Conservation (phyloP, 2,888 invertebrate genomes). For the Zhengitettix transpicula region DNA sequence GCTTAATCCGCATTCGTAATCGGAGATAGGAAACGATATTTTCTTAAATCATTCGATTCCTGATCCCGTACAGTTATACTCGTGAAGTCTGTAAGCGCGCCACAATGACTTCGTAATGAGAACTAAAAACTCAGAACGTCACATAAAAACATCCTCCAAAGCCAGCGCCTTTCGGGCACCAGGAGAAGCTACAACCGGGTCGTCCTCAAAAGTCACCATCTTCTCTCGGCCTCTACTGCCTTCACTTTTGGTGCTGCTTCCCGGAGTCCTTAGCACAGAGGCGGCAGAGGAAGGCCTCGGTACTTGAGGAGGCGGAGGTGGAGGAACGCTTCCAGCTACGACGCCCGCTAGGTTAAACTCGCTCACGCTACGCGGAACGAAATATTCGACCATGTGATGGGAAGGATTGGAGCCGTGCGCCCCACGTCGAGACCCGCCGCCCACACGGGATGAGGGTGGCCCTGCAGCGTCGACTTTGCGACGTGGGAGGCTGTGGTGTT, state of each 20-base stretch:
- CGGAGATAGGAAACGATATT: too few species aligned
- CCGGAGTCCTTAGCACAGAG: slow-evolving; percentile 21
- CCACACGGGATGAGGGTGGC: too few species aligned
- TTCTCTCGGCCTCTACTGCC: slow-evolving; percentile 42
- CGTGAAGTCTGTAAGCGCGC: too few species aligned
- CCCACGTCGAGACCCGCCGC: too few species aligned
- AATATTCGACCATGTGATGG: slow-evolving; percentile 48
- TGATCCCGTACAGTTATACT: too few species aligned
- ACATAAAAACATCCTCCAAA: slow-evolving; percentile 65
- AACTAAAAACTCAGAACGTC: slow-evolving; percentile 28
- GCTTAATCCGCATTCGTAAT: too few species aligned
- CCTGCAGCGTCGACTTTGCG: slow-evolving; percentile 7
- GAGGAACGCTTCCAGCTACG: slow-evolving; percentile 20
- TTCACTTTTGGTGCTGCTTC: slow-evolving; percentile 16
- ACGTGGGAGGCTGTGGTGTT: slow-evolving; percentile 17
- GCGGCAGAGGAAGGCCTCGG: slow-evolving; percentile 16
- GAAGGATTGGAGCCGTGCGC: not conserved
- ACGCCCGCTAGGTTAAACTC: slow-evolving; percentile 59
- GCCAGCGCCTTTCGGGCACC: slow-evolving; percentile 18
- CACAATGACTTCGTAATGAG: too few species aligned
- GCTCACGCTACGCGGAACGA: slow-evolving; percentile 68
- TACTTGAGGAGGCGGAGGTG: slow-evolving; percentile 26
- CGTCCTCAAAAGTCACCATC: slow-evolving; percentile 69
- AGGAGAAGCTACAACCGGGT: slow-evolving; percentile 26
- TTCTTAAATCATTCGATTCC: too few species aligned